Evolutionary conservation across 2,797 vertebrate species (phyloP), one percentile per base, ranked within the genome.

Genomic region (Pangasius krempfi): DNA sequence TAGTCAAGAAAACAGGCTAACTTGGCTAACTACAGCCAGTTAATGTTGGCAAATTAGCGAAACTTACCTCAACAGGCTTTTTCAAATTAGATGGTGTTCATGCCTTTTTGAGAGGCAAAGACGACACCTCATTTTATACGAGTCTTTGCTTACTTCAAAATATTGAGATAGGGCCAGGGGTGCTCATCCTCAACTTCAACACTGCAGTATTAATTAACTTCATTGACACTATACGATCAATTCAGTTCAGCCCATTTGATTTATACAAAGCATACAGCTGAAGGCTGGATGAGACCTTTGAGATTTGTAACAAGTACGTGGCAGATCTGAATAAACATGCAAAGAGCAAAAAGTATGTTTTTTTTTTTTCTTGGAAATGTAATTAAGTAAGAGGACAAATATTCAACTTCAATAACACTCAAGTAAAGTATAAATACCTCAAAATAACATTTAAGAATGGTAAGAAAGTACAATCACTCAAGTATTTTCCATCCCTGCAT

Each of bases 401-500:
- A 52, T 52, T 52, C 5, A 20, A 79, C 44, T 82, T 62, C 37
- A 7, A 6, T 14, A 40, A 7, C 33, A 40, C 9, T 60, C n/a
- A 56, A 20, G n/a, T 33, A 30, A 79, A 60, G 4, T 25, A 78
- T 52, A 22, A 81, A 60, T 40, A 60, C 1, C 22, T n/a, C 40
- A 66, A 50, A 64, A 18, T 70, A 84, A 52, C 37, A 47, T n/a
- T 80, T 58, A 25, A 20, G 44, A 47, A n/a, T 16, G 37, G 6
- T 47, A 30, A 52, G 12, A 20, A 54, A 85, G 50, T 85, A 70
- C 64, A 85, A 70, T 54, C 22, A 68, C 62, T 52, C n/a, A 8
- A 37, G 30, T 37, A 4, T 70, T 85, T 85, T 54, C 64, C 83
- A 85, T 66, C 47, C 64, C 64, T 85, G 47, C 60, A 84, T 76